A percentile compares a stretch with the other conserved stretches of the same genome.
Conservation (phyloP, 2,888 invertebrate genomes). For the Aleiodes testaceus region DNA sequence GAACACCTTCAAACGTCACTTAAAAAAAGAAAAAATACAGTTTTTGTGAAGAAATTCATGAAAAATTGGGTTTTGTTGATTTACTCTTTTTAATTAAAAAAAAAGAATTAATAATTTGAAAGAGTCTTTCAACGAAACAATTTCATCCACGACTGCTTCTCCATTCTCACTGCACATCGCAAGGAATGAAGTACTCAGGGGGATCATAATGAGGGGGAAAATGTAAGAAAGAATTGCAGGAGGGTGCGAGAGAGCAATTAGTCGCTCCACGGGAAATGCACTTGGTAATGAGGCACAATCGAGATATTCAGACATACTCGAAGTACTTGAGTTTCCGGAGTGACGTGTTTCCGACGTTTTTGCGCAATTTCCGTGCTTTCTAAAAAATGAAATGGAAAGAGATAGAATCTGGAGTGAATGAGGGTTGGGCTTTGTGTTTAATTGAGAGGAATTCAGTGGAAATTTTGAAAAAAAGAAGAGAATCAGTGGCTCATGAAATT, state of each 20-base stretch:
- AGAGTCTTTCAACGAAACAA: no score
- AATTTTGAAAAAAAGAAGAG: no score
- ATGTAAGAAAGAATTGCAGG: background rate
- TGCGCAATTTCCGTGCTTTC: slow-evolving; percentile 31
- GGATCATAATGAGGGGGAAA: no score
- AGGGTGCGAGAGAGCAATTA: slow-evolving; percentile 58
- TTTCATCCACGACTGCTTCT: no score
- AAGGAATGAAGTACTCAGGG: no score
- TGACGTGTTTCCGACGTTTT: slow-evolving; percentile 43
- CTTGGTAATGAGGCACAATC: slow-evolving; percentile 58
- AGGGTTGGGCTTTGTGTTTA: background rate
- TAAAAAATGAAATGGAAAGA: slow-evolving; percentile 16
- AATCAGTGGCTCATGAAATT: slow-evolving; percentile 25
- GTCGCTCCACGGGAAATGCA: slow-evolving; percentile 61
- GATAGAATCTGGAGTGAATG: background rate
- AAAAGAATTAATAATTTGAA: no score
- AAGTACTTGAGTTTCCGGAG: slow-evolving; percentile 55
- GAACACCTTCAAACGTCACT: no score
- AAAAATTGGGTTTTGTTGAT: no score
- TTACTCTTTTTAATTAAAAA: no score
- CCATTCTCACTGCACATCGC: no score
- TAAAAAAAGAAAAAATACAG: no score
- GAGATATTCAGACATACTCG: slow-evolving; percentile 42
- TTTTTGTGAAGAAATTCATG: no score
- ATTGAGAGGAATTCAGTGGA: slow-evolving; percentile 18